Evolutionary conservation across 2,113 vertebrate species (phyloP).

Genomic region (Psammodynastes pulverulentus): DNA sequence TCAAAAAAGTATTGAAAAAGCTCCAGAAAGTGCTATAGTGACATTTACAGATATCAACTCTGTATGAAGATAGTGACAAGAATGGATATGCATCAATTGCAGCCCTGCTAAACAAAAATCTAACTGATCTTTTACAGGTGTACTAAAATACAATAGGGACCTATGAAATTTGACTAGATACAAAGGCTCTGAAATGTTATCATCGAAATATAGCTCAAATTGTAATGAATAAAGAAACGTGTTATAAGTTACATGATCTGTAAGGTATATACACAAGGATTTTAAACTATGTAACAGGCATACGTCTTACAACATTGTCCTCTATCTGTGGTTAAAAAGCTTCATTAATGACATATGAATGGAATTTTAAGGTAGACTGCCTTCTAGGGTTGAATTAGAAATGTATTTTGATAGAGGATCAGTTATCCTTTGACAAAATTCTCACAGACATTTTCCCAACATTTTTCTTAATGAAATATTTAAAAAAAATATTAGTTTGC

Average conservation of each 20-base stretch:
- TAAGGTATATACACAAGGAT: constrained; percentile 12
- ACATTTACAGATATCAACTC: background rate
- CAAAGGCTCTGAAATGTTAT: background rate
- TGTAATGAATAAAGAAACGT: background rate
- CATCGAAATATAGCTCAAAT: background rate
- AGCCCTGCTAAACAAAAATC: background rate
- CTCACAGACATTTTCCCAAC: background rate
- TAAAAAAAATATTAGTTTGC: background rate
- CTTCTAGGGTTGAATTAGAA: background rate
- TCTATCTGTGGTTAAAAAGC: background rate
- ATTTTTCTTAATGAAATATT: background rate
- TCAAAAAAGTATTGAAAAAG: background rate
- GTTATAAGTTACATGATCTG: background rate
- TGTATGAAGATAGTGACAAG: background rate
- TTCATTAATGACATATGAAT: constrained; percentile 26
- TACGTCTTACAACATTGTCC: constrained; percentile 7
- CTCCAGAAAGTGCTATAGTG: background rate
- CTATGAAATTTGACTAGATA: background rate
- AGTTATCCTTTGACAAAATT: constrained; percentile 22
- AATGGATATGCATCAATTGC: background rate
- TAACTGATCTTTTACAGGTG: background rate
- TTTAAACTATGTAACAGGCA: constrained; percentile 1
- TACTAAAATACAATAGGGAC: background rate
- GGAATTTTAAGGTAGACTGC: constrained; percentile 2
- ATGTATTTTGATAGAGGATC: constrained; percentile 7